phyloP scores from a whole-genome alignment of 2,113 vertebrate species.

The Herpetotheres cachinnans region DNA sequence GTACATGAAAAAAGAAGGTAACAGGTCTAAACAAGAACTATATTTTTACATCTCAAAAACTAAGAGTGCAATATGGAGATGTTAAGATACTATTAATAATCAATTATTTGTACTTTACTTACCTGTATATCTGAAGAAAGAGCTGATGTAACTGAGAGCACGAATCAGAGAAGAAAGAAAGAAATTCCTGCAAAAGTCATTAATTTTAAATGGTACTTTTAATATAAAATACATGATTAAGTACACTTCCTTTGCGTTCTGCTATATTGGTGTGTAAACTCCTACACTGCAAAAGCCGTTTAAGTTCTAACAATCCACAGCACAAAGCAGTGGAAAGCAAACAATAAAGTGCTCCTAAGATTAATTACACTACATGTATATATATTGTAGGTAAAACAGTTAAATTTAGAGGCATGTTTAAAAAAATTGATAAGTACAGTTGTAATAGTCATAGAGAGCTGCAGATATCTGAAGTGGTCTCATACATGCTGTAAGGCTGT shows the following conservation, averaged over 20 bases:
- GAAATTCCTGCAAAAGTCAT: conserved; percentile 84
- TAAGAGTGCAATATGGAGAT: neutral
- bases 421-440: neutral
- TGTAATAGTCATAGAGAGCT: neutral
- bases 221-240: neutral
- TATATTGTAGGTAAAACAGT: neutral
- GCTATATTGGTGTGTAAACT: neutral
- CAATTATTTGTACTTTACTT: neutral
- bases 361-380: neutral
- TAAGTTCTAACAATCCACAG: neutral
- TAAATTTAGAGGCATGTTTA: neutral
- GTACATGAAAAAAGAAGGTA: neutral
- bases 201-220: neutral
- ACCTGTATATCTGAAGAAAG: conserved; percentile 91
- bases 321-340: neutral
- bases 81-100: neutral
- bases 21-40: neutral
- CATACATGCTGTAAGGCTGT: neutral
- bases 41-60: neutral
- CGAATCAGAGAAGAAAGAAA: conserved; percentile 79
- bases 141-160: conserved; percentile 81
- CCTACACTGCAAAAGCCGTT: neutral
- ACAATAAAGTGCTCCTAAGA: neutral
- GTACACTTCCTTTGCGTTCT: neutral
- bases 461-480: neutral